phyloP scores from a whole-genome alignment of 2,797 vertebrate genomes.

The Picus viridis region DNA sequence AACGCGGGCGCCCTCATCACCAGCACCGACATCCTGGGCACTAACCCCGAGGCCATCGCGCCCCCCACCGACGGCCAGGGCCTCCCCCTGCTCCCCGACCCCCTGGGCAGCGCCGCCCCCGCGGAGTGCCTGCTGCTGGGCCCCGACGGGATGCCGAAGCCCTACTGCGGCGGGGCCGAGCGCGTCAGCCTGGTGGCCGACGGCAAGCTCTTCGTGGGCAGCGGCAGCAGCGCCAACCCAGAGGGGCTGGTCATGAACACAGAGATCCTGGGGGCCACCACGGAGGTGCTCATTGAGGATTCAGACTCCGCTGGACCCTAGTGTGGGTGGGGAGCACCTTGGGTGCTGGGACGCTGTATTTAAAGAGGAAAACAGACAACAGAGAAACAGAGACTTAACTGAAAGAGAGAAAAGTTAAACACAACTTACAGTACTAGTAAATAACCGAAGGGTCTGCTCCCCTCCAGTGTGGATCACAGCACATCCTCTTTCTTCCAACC shows the following conservation, averaged over 20 bases:
- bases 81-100: constrained; percentile 84
- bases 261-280: constrained; percentile 83
- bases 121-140: constrained; percentile 79
- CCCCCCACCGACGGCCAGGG: constrained; percentile 82
- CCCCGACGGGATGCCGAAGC: constrained; percentile 78
- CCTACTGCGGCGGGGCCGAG: constrained; percentile 76
- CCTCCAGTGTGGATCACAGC: constrained; percentile 75
- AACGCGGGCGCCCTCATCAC: constrained; percentile 94
- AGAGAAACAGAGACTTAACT: constrained; percentile 47
- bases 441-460: constrained; percentile 80
- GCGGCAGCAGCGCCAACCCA: constrained; percentile 63
- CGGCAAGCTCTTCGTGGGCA: constrained; percentile 80
- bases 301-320: constrained; percentile 83
- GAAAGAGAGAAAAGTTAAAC: constrained; percentile 75
- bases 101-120: constrained; percentile 77
- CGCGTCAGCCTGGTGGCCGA: constrained; percentile 80
- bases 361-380: constrained; percentile 53
- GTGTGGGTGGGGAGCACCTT: constrained; percentile 63
- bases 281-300: constrained; percentile 85
- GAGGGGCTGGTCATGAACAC: constrained; percentile 83
- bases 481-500: constrained; percentile 55
- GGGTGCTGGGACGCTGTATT: constrained; percentile 78
- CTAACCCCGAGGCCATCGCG: constrained; percentile 82
- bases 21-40: constrained; percentile 89
- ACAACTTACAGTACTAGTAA: constrained; percentile 79